Evolutionary conservation across 2,113 vertebrate genomes (phyloP), one percentile per base, ranked within the genome.

Genomic region (Sakesphorus luctuosus): DNA sequence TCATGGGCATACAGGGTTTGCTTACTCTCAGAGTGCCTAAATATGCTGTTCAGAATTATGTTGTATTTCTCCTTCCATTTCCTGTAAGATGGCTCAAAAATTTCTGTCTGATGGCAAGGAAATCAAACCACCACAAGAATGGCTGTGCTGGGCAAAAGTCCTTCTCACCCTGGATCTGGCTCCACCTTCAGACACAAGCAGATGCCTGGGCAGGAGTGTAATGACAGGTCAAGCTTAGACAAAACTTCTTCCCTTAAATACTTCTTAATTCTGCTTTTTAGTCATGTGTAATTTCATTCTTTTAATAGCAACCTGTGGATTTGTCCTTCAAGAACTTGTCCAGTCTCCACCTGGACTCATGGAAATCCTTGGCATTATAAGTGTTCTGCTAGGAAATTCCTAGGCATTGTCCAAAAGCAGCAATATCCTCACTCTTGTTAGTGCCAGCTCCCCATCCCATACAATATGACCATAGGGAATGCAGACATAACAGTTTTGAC

Each of bases 401-500:
- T 36, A 23, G 4, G 11, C 11, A 28, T 5, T 77, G 18, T 77
- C 33, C 25, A 53, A 44, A 87, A 89, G n/a, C n/a, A 80, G 20
- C 19, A 16, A 18, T 24, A 40, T 5, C 33, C 47, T 74, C 55
- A 7, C 25, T 80, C 46, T 71, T 80, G 36, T 7, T 87, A 28
- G 4, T 68, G 11, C 29, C 58, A 44, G 35, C 5, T 56, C 29
- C 25, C 17, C 14, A 33, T 9, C 14, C 47, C 46, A 50, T 18
- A 35, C 26, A 71, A 8, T 2, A 9, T 21, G 67, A 84, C 52
- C n/a, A 3, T 1, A 26, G 61, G 14, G 28, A 58, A 14, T 17
- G 7, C n/a, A 17, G 0, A 2, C 1, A 1, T 29, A 36, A 62
- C 18, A 18, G 26, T 26, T 82, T 44, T 87, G 58, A 61, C 28